Evolutionary conservation across 2,888 invertebrate species (phyloP).

Genomic region (Criorhina ranunculi): DNA sequence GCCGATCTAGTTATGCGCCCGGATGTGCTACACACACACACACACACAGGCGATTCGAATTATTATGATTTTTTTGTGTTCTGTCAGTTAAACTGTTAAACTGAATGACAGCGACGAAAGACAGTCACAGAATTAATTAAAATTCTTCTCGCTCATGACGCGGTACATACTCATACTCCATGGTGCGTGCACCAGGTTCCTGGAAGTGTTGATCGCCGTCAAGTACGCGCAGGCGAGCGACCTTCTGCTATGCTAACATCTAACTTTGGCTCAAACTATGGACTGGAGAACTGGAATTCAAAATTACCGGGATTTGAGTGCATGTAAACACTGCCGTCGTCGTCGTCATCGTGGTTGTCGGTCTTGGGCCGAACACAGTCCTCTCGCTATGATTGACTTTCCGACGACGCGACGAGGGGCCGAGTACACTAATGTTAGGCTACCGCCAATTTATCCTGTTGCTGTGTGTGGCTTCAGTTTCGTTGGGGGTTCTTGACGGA

Average conservation of each 20-base stretch:
- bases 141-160: constrained; percentile 59
- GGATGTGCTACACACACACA: constrained; percentile 70
- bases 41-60: constrained; percentile 58
- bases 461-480: constrained; percentile 64
- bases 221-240: constrained; percentile 31
- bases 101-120: constrained; percentile 74
- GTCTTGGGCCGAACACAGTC: neutral
- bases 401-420: constrained; percentile 35
- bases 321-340: constrained; percentile 65
- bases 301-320: constrained; percentile 66
- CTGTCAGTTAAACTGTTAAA: constrained; percentile 69
- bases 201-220: constrained; percentile 60
- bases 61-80: constrained; percentile 69
- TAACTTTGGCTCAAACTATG: constrained; percentile 36
- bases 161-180: no score
- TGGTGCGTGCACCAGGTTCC: constrained; percentile 30
- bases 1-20: constrained; percentile 4
- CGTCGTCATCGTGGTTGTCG: no score
- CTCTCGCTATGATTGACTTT: constrained; percentile 52
- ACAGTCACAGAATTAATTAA: constrained; percentile 74
- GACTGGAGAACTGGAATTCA: constrained; percentile 53
- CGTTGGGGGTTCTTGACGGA: constrained; percentile 51
- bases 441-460: constrained; percentile 71
- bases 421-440: constrained; percentile 66
- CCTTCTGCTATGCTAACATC: constrained; percentile 53